A percentile compares a stretch with the other conserved stretches of the same genome.
Evolutionary conservation across 2,888 invertebrate species (phyloP).

Genomic region (Platycheirus albimanus): DNA sequence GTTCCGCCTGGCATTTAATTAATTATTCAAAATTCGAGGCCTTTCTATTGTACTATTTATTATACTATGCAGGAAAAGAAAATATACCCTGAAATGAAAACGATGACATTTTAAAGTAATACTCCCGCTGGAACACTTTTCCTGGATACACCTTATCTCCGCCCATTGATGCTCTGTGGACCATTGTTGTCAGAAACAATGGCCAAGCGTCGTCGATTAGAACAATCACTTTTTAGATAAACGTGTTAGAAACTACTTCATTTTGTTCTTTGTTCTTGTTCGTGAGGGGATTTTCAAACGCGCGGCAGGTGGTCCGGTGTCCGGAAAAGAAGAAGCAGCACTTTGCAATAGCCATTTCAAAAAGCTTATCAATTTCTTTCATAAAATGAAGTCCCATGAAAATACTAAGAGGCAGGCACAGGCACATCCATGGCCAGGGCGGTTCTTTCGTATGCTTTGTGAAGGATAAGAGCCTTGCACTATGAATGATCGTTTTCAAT

Average conservation of each 20-base stretch:
- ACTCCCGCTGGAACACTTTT: not conserved
- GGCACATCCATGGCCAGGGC: too few species aligned
- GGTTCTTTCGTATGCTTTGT: not conserved
- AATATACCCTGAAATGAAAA: slow-evolving; percentile 9
- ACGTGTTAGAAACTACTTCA: slow-evolving; percentile 37
- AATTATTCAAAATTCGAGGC: slow-evolving; percentile 3
- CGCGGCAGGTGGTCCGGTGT: slow-evolving; percentile 47
- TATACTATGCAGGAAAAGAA: not conserved
- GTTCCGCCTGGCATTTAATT: slow-evolving; percentile 20
- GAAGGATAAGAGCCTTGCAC: not conserved
- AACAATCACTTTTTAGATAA: slow-evolving; percentile 49
- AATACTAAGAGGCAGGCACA: too few species aligned
- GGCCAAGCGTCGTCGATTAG: slow-evolving; percentile 43
- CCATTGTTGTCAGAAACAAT: slow-evolving; percentile 52
- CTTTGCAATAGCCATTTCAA: slow-evolving; percentile 11
- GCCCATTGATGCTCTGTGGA: not conserved
- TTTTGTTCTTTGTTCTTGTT: slow-evolving; percentile 44
- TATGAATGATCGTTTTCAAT: slow-evolving; percentile 10
- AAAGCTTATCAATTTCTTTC: slow-evolving; percentile 27
- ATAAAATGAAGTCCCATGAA: not conserved
- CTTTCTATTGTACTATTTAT: not conserved
- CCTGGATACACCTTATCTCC: slow-evolving; percentile 5
- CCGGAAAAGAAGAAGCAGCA: not conserved
- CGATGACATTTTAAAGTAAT: slow-evolving; percentile 30
- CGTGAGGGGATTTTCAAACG: slow-evolving; percentile 25